These are phyloP conservation scores for Engystomops pustulosus DNA, from an alignment of 2,113 vertebrate species.

Conservation along the genomic window DNA sequence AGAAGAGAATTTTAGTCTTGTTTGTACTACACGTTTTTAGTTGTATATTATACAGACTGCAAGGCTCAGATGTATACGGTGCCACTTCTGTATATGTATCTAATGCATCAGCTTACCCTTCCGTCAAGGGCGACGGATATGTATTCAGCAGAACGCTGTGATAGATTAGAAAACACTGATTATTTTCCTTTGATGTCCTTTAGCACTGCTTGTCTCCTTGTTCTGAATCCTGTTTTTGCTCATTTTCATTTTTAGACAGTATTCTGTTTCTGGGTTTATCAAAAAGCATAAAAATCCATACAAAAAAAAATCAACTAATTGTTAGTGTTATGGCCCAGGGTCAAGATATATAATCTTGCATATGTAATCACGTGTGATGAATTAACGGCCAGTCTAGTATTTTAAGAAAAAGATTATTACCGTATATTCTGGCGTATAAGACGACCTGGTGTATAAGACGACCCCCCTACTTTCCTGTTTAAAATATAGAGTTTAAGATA, in stretches of 20 bases:
- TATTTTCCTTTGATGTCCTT: constrained; percentile 51
- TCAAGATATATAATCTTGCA: too few species aligned
- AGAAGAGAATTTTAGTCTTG: too few species aligned
- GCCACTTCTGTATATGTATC: neutral
- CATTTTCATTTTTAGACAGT: constrained; percentile 35
- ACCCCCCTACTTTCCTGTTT: too few species aligned
- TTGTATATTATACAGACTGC: neutral
- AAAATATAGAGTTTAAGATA: too few species aligned
- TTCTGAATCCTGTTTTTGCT: constrained; percentile 33
- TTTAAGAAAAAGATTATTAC: too few species aligned
- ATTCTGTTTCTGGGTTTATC: constrained; percentile 10
- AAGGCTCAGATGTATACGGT: neutral
- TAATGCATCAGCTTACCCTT: constrained; percentile 37
- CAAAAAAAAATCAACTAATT: neutral
- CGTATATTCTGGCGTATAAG: too few species aligned
- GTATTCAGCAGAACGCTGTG: constrained; percentile 23
- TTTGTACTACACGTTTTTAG: neutral
- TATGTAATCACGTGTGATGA: too few species aligned
- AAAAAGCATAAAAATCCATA: constrained; percentile 15
- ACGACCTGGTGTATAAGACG: too few species aligned
- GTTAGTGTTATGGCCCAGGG: neutral
- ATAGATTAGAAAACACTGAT: constrained; percentile 47
- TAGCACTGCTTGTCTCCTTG: constrained; percentile 26
- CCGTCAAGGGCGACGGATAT: constrained; percentile 28
- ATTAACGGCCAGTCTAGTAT: too few species aligned